Base-by-base conservation (phyloP, 2,113 vertebrate species). In the Poeciliopsis occidentalis region DNA sequence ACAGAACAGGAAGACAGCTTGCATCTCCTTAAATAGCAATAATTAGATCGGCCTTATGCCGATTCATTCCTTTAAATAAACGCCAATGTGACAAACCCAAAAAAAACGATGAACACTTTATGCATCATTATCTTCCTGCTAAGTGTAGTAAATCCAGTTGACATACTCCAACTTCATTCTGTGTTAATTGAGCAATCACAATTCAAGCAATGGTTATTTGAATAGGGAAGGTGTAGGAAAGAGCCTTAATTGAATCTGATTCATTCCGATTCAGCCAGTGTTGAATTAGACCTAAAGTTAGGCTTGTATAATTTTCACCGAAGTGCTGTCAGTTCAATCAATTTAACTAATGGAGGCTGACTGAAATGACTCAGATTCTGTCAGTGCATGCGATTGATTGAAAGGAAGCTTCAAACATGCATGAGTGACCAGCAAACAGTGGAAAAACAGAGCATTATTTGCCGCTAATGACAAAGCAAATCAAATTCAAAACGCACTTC, bases 361-460 rank as follows among this genome's bases (percentile, higher is more conserved):
- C 26, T 67, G 61, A 69, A 26, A 69, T 6, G 75, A 88, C 85
- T 87, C 81, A 54, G 88, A 85, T 72, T 84, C 87, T 80, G 71
- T 83, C 62, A 60, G 79, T 41, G 41, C 77, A 30, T 15, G 44
- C 11, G 0, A 64, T 30, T 29, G 73, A 68, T n/a, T 32, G 30
- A 78, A 60, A 63, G 32, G 75, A 73, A 1, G 69, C 7, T 62
- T 84, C 60, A 62, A 61, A 65, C 83, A 87, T 88, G 85, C 86
- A 80, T 13, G 19, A 67, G 0, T 60, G 67, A 79, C 69, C 64
- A 65, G 74, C 82, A 83, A 67, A 81, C 6, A 69, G 69, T 78
- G 69, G 79, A 71, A 79, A 79, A 64, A 66, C 29, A 69, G 6
- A 57, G 51, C 51, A n/a, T n/a, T n/a, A n/a, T 8, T 31, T 41